Conservation (phyloP, 2,888 invertebrate species). For the Dinocampus coccinellae region DNA sequence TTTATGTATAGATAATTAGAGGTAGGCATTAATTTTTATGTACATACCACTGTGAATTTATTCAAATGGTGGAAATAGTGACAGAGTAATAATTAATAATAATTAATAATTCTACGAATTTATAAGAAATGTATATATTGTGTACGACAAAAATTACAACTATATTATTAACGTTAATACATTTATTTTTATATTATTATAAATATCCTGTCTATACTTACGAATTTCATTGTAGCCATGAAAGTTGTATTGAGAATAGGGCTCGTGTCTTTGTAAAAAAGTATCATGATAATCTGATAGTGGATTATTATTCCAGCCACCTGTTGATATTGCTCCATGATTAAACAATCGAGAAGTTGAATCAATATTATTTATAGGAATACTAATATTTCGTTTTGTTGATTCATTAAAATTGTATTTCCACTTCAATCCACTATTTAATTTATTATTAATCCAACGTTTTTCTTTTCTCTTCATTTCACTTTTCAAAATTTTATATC, state of each 20-base stretch:
- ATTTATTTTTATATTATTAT: not conserved
- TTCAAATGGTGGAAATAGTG: not conserved
- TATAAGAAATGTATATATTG: not conserved
- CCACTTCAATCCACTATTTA: not conserved
- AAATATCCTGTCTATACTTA: slow-evolving; percentile 38
- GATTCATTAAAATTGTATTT: not conserved
- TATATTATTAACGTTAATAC: not conserved
- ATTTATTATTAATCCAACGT: not conserved
- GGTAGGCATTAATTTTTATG: not conserved
- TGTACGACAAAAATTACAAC: not conserved
- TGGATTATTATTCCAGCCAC: slow-evolving; percentile 33
- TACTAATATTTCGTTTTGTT: not conserved
- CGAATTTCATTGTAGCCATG: slow-evolving; percentile 46
- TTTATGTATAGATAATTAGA: not conserved
- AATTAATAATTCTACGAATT: not conserved
- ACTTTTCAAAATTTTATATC: not conserved
- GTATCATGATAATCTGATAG: slow-evolving; percentile 45
- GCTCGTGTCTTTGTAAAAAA: slow-evolving; percentile 34
- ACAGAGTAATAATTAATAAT: not conserved
- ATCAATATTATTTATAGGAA: not conserved
- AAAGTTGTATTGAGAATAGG: slow-evolving; percentile 36
- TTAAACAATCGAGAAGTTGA: not conserved
- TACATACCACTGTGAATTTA: not conserved
- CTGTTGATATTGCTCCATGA: not conserved
- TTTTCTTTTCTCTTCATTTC: slow-evolving; percentile 3